phyloP scores from a whole-genome alignment of 2,888 invertebrate species.

The Drosophila percnosoma region DNA sequence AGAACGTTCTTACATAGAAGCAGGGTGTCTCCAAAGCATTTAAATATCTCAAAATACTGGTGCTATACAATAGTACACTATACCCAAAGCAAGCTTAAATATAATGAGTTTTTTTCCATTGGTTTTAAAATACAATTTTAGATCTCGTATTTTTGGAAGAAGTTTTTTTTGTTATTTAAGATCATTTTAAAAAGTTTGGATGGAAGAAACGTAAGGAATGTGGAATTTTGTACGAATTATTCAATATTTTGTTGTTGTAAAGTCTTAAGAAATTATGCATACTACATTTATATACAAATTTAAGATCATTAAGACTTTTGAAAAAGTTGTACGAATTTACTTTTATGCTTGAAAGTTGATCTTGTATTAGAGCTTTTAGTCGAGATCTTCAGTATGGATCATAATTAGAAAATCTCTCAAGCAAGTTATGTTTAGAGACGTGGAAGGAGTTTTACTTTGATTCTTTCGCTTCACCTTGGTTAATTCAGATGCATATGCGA shows the following conservation, averaged over 20 bases:
- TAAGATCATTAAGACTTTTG: neutral
- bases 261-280: neutral
- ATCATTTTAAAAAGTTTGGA: neutral
- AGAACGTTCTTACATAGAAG: neutral
- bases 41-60: neutral
- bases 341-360: neutral
- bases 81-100: neutral
- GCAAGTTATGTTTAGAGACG: slow-evolving; percentile 4
- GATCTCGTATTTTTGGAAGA: neutral
- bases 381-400: neutral
- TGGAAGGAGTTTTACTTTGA: slow-evolving; percentile 10
- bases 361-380: neutral
- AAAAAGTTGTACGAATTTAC: neutral
- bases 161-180: neutral
- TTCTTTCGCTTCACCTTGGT: slow-evolving; percentile 35
- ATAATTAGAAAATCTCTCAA: slow-evolving; percentile 5
- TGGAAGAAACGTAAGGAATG: neutral
- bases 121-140: neutral
- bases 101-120: neutral
- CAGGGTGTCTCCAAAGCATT: neutral
- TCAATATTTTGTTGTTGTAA: neutral
- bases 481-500: slow-evolving; percentile 48
- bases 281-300: neutral
- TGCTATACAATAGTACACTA: neutral
- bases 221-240: neutral